phyloP scores from a whole-genome alignment of 2,888 invertebrate species.

The Lasioglossum malachurum region DNA sequence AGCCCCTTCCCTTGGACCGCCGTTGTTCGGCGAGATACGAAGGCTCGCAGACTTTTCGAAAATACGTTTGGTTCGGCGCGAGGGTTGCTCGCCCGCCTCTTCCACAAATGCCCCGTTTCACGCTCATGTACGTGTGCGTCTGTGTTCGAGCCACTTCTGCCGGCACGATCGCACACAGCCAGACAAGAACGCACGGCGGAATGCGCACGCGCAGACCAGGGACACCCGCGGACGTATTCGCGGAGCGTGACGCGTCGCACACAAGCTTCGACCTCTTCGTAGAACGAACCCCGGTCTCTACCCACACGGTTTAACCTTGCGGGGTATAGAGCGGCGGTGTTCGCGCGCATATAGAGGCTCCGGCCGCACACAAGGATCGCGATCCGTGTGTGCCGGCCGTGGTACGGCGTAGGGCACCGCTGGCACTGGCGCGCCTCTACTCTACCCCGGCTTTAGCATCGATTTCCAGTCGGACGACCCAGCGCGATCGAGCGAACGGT shows the following conservation, averaged over 20 bases:
- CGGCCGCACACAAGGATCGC: conserved; percentile 21
- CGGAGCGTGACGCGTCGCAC: conserved; percentile 53
- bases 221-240: neutral
- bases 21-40: conserved; percentile 22
- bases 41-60: conserved; percentile 40
- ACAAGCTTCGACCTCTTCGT: conserved; percentile 24
- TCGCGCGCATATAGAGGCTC: conserved; percentile 4
- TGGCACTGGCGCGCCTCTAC: conserved; percentile 72
- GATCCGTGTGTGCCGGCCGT: conserved; percentile 54
- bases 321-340: conserved; percentile 30
- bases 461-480: conserved; percentile 83
- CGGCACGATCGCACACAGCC: neutral
- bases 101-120: conserved; percentile 43
- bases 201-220: conserved; percentile 30
- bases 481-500: conserved; percentile 74
- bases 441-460: conserved; percentile 79
- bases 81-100: conserved; percentile 44
- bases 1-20: conserved; percentile 22
- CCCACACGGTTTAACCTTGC: conserved; percentile 46
- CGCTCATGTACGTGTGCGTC: conserved; percentile 2
- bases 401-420: conserved; percentile 64
- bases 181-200: neutral
- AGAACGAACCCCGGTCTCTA: conserved; percentile 30
- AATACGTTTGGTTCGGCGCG: conserved; percentile 54
- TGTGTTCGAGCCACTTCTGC: conserved; percentile 49